These are phyloP conservation scores for Epinephelus malabaricus DNA, from an alignment of 2,797 vertebrate genomes.

Conservation along the genomic window DNA sequence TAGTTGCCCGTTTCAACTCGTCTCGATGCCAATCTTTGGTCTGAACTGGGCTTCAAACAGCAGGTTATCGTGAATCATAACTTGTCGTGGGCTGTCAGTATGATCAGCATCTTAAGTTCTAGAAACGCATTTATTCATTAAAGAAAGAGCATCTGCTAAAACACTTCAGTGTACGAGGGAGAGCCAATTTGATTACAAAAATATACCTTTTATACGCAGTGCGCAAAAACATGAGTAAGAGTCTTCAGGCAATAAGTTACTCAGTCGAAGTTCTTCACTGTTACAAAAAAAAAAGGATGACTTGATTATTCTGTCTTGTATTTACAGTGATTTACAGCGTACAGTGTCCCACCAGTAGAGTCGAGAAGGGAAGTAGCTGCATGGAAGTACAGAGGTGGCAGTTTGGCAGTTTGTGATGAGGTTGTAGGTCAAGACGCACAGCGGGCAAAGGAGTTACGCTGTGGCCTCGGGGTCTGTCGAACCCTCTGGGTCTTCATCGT, in stretches of 20 bases:
- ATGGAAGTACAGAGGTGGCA: constrained; percentile 38
- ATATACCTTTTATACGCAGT: constrained; percentile 42
- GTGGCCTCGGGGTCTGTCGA: constrained; percentile 93
- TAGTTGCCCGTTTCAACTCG: too few species aligned
- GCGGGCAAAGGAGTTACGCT: constrained; percentile 73
- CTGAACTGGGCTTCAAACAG: background rate
- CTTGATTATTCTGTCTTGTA: constrained; percentile 33
- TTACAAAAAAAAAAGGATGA: constrained; percentile 11
- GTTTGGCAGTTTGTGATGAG: constrained; percentile 53
- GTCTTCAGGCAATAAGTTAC: constrained; percentile 50
- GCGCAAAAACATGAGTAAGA: constrained; percentile 17
- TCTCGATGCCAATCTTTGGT: too few species aligned
- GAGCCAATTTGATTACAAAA: constrained; percentile 63
- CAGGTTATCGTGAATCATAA: background rate
- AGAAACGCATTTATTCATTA: constrained; percentile 19
- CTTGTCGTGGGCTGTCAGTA: constrained; percentile 2
- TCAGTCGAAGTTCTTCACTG: constrained; percentile 36
- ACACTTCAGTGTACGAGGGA: constrained; percentile 31
- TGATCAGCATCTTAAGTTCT: constrained; percentile 21
- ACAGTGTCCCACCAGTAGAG: constrained; percentile 31
- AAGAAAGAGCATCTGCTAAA: constrained; percentile 33
- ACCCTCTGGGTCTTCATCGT: constrained; percentile 95
- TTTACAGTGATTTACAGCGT: constrained; percentile 51
- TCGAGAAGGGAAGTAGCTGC: constrained; percentile 45
- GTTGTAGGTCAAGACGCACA: constrained; percentile 36